A percentile compares a stretch with the other conserved stretches of the same genome.
Conservation (phyloP, 2,797 vertebrate genomes). For the Oreonectes daqikongensis region DNA sequence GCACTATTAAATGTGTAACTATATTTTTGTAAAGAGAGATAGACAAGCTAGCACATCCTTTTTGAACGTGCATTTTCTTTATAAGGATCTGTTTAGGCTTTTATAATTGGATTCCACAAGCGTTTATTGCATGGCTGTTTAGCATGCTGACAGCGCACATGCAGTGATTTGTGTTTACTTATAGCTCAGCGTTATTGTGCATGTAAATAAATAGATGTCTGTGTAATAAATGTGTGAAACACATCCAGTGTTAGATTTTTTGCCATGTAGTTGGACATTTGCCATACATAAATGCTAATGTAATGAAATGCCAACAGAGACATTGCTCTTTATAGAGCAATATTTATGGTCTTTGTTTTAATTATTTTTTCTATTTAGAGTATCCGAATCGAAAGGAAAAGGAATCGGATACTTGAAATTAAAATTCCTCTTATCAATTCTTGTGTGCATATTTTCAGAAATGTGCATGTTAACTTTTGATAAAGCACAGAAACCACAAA, state of each 20-base stretch:
- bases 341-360: neutral
- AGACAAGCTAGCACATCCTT: too few species aligned
- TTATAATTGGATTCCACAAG: too few species aligned
- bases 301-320: neutral
- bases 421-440: too few species aligned
- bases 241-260: neutral
- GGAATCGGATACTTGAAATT: too few species aligned
- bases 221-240: neutral
- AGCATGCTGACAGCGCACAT: neutral
- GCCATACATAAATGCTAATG: neutral
- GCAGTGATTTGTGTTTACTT: neutral
- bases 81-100: too few species aligned
- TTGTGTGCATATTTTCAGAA: too few species aligned
- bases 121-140: neutral
- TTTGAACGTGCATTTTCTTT: too few species aligned
- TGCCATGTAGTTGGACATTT: neutral
- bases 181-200: neutral
- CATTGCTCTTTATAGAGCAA: neutral
- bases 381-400: too few species aligned
- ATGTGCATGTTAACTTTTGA: too few species aligned
- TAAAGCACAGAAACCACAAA: too few species aligned
- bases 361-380: neutral
- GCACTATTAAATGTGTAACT: too few species aligned
- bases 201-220: neutral
- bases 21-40: too few species aligned